Evolutionary conservation across 1,140 invertebrate species (phyloP).

Genomic region (Hylaeus volcanicus): DNA sequence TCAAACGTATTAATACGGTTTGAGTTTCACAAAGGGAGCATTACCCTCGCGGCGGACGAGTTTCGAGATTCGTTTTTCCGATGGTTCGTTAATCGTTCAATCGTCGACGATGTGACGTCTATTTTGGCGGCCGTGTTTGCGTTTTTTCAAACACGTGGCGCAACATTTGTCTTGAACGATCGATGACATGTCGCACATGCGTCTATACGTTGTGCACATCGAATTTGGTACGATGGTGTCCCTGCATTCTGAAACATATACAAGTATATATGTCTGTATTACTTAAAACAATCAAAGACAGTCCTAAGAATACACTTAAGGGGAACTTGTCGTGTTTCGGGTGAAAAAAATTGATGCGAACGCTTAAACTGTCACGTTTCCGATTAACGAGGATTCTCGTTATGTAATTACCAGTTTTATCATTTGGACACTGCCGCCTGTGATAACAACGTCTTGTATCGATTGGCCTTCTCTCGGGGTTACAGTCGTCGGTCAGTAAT

Average conservation of each 20-base stretch:
- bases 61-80: too few relatives aligned
- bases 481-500: slow-evolving; percentile 67
- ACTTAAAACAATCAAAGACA: too few relatives aligned
- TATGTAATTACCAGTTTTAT: slow-evolving; percentile 68
- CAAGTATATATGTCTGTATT: too few relatives aligned
- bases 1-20: background rate
- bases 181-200: slow-evolving; percentile 70
- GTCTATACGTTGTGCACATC: slow-evolving; percentile 67
- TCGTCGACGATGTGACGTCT: slow-evolving; percentile 58
- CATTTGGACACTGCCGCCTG: slow-evolving; percentile 67
- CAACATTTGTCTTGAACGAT: slow-evolving; percentile 73
- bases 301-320: too few relatives aligned
- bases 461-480: slow-evolving; percentile 66
- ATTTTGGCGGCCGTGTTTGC: slow-evolving; percentile 70
- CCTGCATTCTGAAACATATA: slow-evolving; percentile 66
- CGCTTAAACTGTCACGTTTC: background rate
- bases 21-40: slow-evolving; percentile 10
- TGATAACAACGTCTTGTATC: slow-evolving; percentile 70
- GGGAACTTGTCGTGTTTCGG: too few relatives aligned
- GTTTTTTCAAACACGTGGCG: slow-evolving; percentile 69
- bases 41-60: background rate
- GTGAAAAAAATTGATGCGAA: too few relatives aligned
- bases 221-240: slow-evolving; percentile 66
- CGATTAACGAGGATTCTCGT: background rate
- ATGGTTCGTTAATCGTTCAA: slow-evolving; percentile 24